Percentiles rank a stretch among this genome's conserved stretches.
These are phyloP conservation scores for Heteractis magnifica DNA, from an alignment of 92 coral and sea anemone genomes.

Conservation along the genomic window DNA sequence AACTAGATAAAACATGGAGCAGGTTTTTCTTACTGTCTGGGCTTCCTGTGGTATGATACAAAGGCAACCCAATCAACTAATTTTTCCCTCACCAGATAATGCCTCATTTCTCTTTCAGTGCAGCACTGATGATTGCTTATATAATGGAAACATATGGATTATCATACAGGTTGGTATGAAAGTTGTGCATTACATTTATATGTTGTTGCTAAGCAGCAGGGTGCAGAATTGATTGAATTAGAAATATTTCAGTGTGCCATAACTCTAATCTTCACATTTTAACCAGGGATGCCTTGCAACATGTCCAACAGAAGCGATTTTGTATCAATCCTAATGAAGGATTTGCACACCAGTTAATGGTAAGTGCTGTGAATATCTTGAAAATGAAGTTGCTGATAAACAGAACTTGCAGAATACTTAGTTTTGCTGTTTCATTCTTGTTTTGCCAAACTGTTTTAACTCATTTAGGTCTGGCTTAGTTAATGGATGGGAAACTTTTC, in stretches of 20 bases:
- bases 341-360: conserved; percentile 92
- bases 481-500: not conserved
- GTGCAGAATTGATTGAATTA: not conserved
- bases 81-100: not conserved
- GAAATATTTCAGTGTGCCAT: too few species aligned
- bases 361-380: conserved; percentile 10
- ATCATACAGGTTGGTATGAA: conserved; percentile 71
- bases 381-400: too few species aligned
- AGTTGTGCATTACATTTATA: not conserved
- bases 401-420: too few species aligned
- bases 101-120: conserved; percentile 49
- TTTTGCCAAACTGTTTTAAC: too few species aligned
- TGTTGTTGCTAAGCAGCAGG: not conserved
- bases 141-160: conserved; percentile 98
- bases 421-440: too few species aligned
- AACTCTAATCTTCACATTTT: not conserved
- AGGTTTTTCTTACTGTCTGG: not conserved
- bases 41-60: conserved; percentile 5
- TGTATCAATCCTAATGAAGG: conserved; percentile 99
- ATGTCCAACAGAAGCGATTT: conserved; percentile 93
- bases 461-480: too few species aligned
- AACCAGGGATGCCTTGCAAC: conserved; percentile 88
- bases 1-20: too few species aligned
- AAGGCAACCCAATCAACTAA: conserved; percentile 9
- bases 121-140: conserved; percentile 93